Evolutionary conservation across 1,140 invertebrate species (phyloP).

Genomic region (Stenopsyche tienmushanensis): DNA sequence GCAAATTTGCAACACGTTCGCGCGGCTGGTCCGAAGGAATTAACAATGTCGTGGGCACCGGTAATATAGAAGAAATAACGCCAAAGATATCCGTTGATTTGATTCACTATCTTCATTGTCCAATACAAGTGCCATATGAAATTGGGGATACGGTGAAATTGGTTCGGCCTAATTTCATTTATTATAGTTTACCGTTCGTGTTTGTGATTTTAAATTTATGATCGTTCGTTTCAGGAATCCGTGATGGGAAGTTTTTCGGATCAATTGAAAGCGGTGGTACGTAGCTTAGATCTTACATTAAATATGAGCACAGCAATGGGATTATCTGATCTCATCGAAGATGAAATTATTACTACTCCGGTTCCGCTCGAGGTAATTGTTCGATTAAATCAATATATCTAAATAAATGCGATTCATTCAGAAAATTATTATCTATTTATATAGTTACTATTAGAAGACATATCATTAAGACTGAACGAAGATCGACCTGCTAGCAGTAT

Average conservation of each 20-base stretch:
- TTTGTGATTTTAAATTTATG: conserved; percentile 1
- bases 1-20: conserved; percentile 70
- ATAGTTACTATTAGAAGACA: conserved; percentile 69
- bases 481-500: conserved; percentile 79
- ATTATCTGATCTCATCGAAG: conserved; percentile 79
- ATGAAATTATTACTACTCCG: conserved; percentile 77
- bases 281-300: conserved; percentile 68
- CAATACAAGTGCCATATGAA: conserved; percentile 31
- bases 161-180: too few relatives aligned
- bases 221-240: conserved; percentile 24
- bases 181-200: background rate
- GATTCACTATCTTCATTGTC: conserved; percentile 53
- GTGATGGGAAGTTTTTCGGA: conserved; percentile 40
- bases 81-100: conserved; percentile 56
- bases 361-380: conserved; percentile 72
- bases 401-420: conserved; percentile 1
- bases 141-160: conserved; percentile 31
- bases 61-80: conserved; percentile 19
- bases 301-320: conserved; percentile 80
- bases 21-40: conserved; percentile 72
- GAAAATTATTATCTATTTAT: background rate
- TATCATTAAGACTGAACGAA: conserved; percentile 71
- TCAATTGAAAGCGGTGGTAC: conserved; percentile 63
- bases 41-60: conserved; percentile 44
- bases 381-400: conserved; percentile 7